Conservation (phyloP, 1,140 invertebrate species). For the Conus betulinus region DNA sequence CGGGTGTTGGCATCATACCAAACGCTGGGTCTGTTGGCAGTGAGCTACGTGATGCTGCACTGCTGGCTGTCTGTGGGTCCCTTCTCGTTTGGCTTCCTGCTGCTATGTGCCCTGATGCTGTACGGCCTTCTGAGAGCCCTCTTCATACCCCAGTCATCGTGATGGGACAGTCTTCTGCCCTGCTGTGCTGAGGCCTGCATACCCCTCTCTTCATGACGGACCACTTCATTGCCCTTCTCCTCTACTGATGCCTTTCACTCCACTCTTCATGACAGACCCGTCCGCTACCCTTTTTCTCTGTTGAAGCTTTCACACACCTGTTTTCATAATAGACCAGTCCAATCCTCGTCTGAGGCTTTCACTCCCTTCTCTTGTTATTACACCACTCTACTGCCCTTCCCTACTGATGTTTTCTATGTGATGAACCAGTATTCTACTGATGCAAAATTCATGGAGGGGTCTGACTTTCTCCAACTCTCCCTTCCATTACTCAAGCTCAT, state of each 20-base stretch:
- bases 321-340: not conserved
- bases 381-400: too few species aligned
- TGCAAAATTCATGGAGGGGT: too few species aligned
- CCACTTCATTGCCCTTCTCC: not conserved
- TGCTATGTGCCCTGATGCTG: not conserved
- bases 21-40: constrained; percentile 75
- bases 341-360: too few species aligned
- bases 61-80: constrained; percentile 42
- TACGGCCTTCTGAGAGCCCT: constrained; percentile 24
- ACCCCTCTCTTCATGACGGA: not conserved
- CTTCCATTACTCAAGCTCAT: too few species aligned
- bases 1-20: constrained; percentile 82
- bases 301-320: too few species aligned
- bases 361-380: too few species aligned
- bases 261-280: not conserved
- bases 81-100: constrained; percentile 29
- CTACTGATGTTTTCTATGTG: too few species aligned
- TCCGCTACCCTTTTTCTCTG: not conserved
- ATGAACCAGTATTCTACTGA: too few species aligned
- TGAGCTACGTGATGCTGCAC: constrained; percentile 58
- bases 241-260: too few species aligned
- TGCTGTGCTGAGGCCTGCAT: too few species aligned
- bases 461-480: too few species aligned
- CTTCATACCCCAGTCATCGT: not conserved
- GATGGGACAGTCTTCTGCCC: too few species aligned